Base-by-base conservation (phyloP, 2,888 invertebrate genomes). In the Orchesellides sinensis region DNA sequence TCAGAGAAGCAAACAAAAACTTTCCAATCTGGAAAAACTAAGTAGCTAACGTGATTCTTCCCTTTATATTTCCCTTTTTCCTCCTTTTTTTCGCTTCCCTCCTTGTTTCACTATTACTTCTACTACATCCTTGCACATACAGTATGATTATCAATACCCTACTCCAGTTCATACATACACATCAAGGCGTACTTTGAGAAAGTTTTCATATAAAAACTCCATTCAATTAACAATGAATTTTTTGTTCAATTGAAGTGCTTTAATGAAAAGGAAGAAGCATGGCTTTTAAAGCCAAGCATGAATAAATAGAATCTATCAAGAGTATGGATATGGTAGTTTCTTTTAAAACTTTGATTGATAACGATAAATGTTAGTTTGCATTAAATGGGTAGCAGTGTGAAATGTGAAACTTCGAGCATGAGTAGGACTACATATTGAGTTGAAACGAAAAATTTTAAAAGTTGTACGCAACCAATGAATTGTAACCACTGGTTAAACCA, bases 41-140 rank as follows among this genome's bases (percentile, higher is more conserved):
- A 45, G 72, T 63, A 70, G 69, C 70, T 79, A 70, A 70, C 78
- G 63, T 80, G 66, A 65, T 69, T 77, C 68, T 45, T 68, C 68
- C 47, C 68, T 77, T n/a, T n/a, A n/a, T n/a, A n/a, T n/a, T n/a
- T n/a, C n/a, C n/a, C 68, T 59, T 77, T 77, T 63, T 61, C 45
- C 47, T 77, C 49, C 68, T 27, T n/a, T 29, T 61, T 63, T 32
- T 52, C 47, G 17, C 19, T 45, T 45, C 47, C 25, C 40, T 63
- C 19, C 63, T 63, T 52, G 29, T 74, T 63, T 45, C 45, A 61
- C 52, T 27, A 25, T 49, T 23, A 45, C 45, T 72, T 61, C 35
- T 32, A 40, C 21, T 49, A 29, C 45, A 29, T 73, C 27, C 59
- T 35, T 49, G 25, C 52, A 61, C 29, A 17, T 21, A 61, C 47